phyloP scores from a whole-genome alignment of 2,888 invertebrate genomes.

The Drosophila atroscutellata region DNA sequence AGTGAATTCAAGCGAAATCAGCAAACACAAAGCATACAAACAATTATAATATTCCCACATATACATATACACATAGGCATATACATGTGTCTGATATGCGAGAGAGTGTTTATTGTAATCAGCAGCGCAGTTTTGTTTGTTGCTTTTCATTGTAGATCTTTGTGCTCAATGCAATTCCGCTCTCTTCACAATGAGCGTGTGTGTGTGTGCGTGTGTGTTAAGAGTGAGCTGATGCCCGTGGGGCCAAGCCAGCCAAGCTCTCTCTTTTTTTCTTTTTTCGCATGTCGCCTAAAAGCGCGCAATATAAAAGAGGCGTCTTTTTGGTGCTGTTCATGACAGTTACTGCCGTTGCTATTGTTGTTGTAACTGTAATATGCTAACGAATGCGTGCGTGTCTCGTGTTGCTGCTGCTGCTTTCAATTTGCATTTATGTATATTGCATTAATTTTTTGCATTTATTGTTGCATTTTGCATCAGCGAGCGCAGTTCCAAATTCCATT shows the following conservation, averaged over 20 bases:
- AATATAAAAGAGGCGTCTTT: conserved; percentile 13
- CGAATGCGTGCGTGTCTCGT: conserved; percentile 14
- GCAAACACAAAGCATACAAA: neutral
- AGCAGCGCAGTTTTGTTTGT: neutral
- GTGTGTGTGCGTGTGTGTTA: neutral
- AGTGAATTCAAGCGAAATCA: neutral
- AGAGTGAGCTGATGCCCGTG: neutral
- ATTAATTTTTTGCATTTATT: conserved; percentile 19
- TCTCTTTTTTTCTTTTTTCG: conserved; percentile 10
- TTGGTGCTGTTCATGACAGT: neutral
- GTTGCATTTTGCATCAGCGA: conserved; percentile 7
- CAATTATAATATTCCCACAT: neutral
- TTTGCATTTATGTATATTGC: conserved; percentile 43
- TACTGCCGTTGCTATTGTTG: conserved; percentile 13
- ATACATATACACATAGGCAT: neutral
- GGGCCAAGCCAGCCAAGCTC: neutral
- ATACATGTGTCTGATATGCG: neutral
- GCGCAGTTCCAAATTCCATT: conserved; percentile 26
- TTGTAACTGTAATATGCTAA: conserved; percentile 43
- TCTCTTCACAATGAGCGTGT: neutral
- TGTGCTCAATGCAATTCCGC: conserved; percentile 1
- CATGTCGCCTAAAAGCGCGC: conserved; percentile 55
- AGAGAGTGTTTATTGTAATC: neutral
- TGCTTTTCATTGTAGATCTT: conserved; percentile 1
- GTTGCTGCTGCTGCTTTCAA: conserved; percentile 13